Evolutionary conservation across 2,113 vertebrate genomes (phyloP).

Genomic region (Tretioscincus oriximinensis): DNA sequence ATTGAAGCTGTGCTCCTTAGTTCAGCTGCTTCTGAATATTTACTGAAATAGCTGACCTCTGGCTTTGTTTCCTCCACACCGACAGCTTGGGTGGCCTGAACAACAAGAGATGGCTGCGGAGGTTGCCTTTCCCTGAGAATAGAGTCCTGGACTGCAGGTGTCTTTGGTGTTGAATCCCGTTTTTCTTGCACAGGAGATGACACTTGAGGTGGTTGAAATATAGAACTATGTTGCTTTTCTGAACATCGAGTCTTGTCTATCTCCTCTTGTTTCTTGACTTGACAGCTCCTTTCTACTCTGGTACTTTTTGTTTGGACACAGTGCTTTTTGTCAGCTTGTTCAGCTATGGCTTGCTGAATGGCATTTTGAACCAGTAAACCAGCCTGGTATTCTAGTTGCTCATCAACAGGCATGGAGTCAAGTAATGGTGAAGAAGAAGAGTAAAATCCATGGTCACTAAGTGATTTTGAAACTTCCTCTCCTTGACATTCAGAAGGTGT

Average conservation of each 20-base stretch:
- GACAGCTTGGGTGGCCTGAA: conserved; percentile 72
- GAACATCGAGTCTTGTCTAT: conserved; percentile 25
- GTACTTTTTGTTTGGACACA: conserved; percentile 29
- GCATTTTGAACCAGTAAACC: conserved; percentile 89
- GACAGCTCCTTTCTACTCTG: conserved; percentile 37
- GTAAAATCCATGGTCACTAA: conserved; percentile 72
- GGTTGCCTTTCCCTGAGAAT: conserved; percentile 68
- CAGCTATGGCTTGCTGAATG: conserved; percentile 89
- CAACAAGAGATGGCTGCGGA: conserved; percentile 43
- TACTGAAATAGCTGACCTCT: conserved; percentile 95
- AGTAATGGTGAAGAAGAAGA: conserved; percentile 62
- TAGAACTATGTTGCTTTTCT: conserved; percentile 55
- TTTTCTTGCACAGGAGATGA: conserved; percentile 79
- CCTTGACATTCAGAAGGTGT: conserved; percentile 78
- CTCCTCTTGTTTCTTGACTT: conserved; percentile 35
- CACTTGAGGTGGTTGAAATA: conserved; percentile 78
- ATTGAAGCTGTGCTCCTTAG: conserved; percentile 89
- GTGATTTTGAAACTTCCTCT: conserved; percentile 74
- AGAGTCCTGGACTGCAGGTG: conserved; percentile 58
- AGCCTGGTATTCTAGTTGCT: conserved; percentile 89
- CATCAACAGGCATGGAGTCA: conserved; percentile 72
- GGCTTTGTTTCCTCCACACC: conserved; percentile 78
- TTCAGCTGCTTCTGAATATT: conserved; percentile 93
- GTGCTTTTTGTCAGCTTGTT: conserved; percentile 72
- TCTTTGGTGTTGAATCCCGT: conserved; percentile 78